Evolutionary conservation across 2,888 invertebrate genomes (phyloP).

Genomic region (Pristionchus exspectatus): DNA sequence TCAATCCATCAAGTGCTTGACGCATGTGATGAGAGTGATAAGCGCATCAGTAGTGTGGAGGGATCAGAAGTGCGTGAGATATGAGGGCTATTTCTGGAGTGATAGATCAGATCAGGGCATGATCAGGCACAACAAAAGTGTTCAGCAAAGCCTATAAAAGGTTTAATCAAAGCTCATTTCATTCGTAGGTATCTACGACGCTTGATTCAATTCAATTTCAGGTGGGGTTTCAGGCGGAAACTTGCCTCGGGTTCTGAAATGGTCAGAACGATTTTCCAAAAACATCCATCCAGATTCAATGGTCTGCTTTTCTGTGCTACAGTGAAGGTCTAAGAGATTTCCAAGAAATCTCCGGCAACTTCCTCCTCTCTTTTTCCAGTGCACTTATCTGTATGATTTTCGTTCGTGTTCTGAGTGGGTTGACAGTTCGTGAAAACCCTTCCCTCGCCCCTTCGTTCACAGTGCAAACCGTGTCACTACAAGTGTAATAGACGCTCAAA

Average conservation of each 20-base stretch:
- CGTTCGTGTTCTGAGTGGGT: neutral
- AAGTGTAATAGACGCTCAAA: constrained; percentile 22
- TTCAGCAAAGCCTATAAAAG: neutral
- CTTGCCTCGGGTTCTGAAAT: too few relatives aligned
- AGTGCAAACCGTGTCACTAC: constrained; percentile 16
- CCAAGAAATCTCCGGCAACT: neutral
- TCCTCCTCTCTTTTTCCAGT: neutral
- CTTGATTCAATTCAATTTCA: too few relatives aligned
- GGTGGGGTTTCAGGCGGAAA: too few relatives aligned
- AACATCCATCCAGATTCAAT: too few relatives aligned
- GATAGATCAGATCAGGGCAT: neutral
- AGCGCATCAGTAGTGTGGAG: neutral
- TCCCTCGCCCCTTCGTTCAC: neutral
- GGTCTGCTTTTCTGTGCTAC: too few relatives aligned
- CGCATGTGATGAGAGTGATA: neutral
- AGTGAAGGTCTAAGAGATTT: neutral
- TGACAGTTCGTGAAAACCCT: neutral
- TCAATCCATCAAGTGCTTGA: neutral
- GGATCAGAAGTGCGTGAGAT: neutral
- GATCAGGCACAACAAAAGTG: neutral
- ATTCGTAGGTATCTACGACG: too few relatives aligned
- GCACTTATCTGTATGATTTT: constrained; percentile 32
- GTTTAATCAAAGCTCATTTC: too few relatives aligned
- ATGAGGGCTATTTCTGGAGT: neutral
- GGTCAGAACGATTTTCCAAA: too few relatives aligned